Conservation (phyloP, 2,797 vertebrate genomes). For the Protosalanx chinensis region DNA sequence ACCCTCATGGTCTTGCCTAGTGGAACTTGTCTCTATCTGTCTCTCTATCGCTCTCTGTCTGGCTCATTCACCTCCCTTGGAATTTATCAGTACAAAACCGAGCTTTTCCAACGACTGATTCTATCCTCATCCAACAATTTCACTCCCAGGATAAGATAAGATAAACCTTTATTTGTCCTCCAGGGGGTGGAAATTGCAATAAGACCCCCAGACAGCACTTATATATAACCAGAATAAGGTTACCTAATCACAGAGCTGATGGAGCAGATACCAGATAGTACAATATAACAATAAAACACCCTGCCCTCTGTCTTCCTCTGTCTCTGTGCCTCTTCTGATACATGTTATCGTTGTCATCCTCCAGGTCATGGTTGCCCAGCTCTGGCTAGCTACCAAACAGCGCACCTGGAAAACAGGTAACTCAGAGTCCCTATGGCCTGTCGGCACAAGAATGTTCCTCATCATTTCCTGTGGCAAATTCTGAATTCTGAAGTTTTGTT, state of each 20-base stretch:
- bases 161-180: no score
- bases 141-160: not conserved
- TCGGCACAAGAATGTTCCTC: not conserved
- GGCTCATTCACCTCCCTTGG: no score
- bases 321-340: not conserved
- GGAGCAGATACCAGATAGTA: not conserved
- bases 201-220: not conserved
- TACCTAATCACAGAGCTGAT: not conserved
- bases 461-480: conserved; percentile 3
- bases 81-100: no score
- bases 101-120: no score
- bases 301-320: not conserved
- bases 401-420: conserved; percentile 43
- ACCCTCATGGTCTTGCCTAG: no score
- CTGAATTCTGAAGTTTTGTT: not conserved
- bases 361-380: conserved; percentile 39
- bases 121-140: no score
- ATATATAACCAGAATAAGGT: conserved; percentile 1
- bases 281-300: not conserved
- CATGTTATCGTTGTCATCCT: not conserved
- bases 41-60: no score
- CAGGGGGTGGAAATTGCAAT: no score
- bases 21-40: no score
- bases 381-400: conserved; percentile 52
- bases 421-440: not conserved